These are phyloP conservation scores for Piscicola geometra DNA, from an alignment of 2,888 invertebrate genomes.

Conservation along the genomic window DNA sequence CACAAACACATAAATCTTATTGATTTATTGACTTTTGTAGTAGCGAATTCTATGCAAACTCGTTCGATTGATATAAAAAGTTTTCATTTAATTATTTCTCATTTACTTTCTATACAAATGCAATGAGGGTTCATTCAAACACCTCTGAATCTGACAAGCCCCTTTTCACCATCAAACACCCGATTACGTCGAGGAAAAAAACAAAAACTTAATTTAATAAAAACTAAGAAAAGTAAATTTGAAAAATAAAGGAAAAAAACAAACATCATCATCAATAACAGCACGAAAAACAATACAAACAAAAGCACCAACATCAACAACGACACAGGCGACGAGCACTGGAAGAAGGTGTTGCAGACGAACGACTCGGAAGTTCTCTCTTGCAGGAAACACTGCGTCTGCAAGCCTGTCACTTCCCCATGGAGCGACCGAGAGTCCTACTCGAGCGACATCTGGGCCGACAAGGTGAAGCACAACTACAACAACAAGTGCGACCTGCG, in stretches of 20 bases:
- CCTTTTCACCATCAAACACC: too few species aligned
- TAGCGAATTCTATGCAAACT: too few species aligned
- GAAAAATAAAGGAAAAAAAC: not conserved
- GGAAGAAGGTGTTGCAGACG: conserved; percentile 49
- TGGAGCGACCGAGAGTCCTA: conserved; percentile 21
- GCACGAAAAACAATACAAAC: not conserved
- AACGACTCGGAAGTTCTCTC: conserved; percentile 42
- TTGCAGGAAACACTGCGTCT: conserved; percentile 16
- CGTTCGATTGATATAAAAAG: too few species aligned
- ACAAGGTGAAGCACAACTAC: conserved; percentile 4
- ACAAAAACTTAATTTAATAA: too few species aligned
- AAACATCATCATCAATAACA: not conserved
- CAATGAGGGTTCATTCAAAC: too few species aligned
- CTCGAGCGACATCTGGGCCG: not conserved
- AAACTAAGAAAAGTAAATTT: too few species aligned
- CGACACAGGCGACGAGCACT: conserved; percentile 47
- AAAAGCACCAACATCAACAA: too few species aligned
- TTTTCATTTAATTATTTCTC: too few species aligned
- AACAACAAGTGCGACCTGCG: conserved; percentile 8
- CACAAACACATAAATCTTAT: too few species aligned
- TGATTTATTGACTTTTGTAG: too few species aligned
- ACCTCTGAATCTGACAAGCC: too few species aligned
- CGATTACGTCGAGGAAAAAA: not conserved
- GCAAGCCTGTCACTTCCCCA: conserved; percentile 9
- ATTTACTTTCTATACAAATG: too few species aligned